Percentiles rank a stretch among this genome's conserved stretches.
These are phyloP conservation scores for Phymorhynchus buccinoides DNA, from an alignment of 1,140 invertebrate genomes.

Conservation along the genomic window DNA sequence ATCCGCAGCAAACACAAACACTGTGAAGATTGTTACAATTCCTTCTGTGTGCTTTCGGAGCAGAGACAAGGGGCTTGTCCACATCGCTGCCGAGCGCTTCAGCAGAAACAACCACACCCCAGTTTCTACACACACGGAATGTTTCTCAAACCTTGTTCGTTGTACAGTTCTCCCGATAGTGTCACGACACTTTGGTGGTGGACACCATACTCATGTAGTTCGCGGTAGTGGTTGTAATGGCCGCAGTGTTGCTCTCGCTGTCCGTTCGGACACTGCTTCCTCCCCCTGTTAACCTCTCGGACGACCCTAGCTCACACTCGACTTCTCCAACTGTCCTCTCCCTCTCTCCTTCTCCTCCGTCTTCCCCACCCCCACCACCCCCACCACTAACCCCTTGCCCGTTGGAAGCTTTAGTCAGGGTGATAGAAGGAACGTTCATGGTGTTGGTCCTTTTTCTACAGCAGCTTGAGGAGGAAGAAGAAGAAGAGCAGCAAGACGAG, in stretches of 20 bases:
- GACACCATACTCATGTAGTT: background rate
- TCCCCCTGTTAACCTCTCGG: background rate
- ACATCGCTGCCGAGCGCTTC: no score
- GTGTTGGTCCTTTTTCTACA: background rate
- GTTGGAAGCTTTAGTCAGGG: constrained; percentile 52
- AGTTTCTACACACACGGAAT: no score
- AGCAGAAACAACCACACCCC: no score
- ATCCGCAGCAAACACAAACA: no score
- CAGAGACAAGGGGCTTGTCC: no score
- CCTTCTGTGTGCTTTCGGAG: no score
- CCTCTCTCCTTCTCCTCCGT: background rate
- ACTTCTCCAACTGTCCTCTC: background rate
- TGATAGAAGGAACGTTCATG: constrained; percentile 52
- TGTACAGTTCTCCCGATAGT: background rate
- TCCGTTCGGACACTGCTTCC: background rate
- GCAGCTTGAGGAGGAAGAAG: background rate
- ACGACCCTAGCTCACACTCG: background rate
- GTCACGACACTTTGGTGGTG: background rate
- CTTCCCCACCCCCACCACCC: background rate
- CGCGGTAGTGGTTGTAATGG: background rate
- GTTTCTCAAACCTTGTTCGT: no score
- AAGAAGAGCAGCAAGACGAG: background rate
- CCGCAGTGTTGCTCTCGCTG: background rate
- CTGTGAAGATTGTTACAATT: no score
- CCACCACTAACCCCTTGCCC: constrained; percentile 13